Evolutionary conservation across 2,797 vertebrate species (phyloP).

Genomic region (Chaunax sp.): DNA sequence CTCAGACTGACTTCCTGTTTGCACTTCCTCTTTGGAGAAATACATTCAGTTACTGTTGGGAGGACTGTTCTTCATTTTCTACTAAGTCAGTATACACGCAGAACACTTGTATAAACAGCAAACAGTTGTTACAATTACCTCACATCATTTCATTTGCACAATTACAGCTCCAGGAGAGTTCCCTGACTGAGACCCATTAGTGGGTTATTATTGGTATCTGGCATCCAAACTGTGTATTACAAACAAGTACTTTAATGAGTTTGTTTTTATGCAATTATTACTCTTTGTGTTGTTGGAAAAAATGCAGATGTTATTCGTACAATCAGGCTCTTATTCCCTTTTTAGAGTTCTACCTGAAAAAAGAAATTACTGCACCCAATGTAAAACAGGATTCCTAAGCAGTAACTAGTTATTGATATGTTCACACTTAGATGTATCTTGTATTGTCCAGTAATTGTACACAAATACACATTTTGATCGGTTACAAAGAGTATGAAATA

Average conservation of each 20-base stretch:
- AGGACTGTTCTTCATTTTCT: neutral
- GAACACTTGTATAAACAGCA: neutral
- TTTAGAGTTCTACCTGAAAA: neutral
- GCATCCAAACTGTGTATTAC: neutral
- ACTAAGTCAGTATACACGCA: neutral
- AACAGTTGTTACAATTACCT: neutral
- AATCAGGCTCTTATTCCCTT: neutral
- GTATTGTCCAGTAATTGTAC: neutral
- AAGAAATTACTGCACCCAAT: neutral
- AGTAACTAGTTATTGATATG: rapidly evolving
- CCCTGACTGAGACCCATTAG: constrained; percentile 2
- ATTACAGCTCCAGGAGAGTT: neutral
- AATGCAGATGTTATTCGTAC: neutral
- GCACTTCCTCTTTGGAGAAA: constrained; percentile 78
- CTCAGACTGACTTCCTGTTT: constrained; percentile 79
- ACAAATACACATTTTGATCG: neutral
- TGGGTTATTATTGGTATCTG: neutral
- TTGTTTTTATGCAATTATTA: neutral
- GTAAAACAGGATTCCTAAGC: neutral
- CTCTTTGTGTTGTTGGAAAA: neutral
- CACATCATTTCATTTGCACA: neutral
- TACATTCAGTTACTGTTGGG: constrained; percentile 25
- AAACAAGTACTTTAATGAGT: constrained; percentile 7
- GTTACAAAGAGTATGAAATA: neutral
- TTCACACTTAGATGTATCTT: neutral